Evolutionary conservation across 2,888 invertebrate genomes (phyloP).

Genomic region (Saturnia japonica): DNA sequence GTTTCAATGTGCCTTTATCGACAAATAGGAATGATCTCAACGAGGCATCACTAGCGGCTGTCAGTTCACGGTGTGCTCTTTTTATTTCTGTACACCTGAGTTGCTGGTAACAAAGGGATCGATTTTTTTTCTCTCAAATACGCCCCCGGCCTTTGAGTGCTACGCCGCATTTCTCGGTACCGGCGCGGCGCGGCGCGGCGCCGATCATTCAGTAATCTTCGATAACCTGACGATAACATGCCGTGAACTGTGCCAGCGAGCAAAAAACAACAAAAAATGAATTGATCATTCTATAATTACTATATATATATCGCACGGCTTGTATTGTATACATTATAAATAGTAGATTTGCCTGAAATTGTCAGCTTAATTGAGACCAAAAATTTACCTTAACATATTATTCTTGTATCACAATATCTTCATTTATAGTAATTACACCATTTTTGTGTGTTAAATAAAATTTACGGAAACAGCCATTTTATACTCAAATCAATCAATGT

Average conservation of each 20-base stretch:
- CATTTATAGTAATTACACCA: not conserved
- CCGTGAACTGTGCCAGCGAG: slow-evolving; percentile 31
- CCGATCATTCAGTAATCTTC: slow-evolving; percentile 70
- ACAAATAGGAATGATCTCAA: slow-evolving; percentile 46
- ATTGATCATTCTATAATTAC: slow-evolving; percentile 37
- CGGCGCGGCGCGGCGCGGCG: too few species aligned
- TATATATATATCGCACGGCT: not conserved
- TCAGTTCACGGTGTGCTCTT: slow-evolving; percentile 54
- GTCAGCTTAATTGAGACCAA: not conserved
- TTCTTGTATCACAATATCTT: too few species aligned
- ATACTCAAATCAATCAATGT: too few species aligned
- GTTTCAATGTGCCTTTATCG: slow-evolving; percentile 41
- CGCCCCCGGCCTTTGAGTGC: slow-evolving; percentile 67
- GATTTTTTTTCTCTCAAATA: slow-evolving; percentile 68
- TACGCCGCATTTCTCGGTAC: slow-evolving; percentile 71
- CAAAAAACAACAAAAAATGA: slow-evolving; percentile 28
- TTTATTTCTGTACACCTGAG: slow-evolving; percentile 77
- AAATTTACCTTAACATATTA: not conserved
- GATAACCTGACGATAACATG: slow-evolving; percentile 46
- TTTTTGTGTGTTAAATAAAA: not conserved
- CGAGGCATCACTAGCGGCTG: slow-evolving; percentile 58
- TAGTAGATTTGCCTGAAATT: not conserved
- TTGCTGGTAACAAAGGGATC: slow-evolving; percentile 79
- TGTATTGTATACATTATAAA: not conserved
- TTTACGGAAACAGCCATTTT: not conserved